phyloP scores from a whole-genome alignment of 2,888 invertebrate genomes.

The Drosophila barbarae region DNA sequence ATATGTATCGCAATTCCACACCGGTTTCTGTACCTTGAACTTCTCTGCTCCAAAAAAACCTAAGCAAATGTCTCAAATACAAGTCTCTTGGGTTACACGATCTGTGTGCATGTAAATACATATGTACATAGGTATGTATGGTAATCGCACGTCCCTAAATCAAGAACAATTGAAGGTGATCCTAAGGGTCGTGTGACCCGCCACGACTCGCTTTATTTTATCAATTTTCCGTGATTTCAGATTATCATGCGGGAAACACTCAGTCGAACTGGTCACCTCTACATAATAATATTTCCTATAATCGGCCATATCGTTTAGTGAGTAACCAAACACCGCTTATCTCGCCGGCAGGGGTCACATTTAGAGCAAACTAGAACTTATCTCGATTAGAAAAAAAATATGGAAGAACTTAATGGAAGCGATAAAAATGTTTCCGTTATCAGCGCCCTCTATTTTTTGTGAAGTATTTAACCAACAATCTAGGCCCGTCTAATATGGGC shows the following conservation, averaged over 20 bases:
- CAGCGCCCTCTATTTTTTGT: conserved; percentile 8
- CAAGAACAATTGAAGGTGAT: conserved; percentile 47
- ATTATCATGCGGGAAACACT: conserved; percentile 35
- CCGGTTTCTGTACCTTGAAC: conserved; percentile 33
- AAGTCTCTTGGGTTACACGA: conserved; percentile 19
- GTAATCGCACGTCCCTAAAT: conserved; percentile 6
- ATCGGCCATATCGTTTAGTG: conserved; percentile 33
- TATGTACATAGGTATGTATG: not conserved
- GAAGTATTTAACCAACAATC: conserved; percentile 16
- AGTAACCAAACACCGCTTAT: conserved; percentile 29
- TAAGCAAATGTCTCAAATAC: conserved; percentile 5
- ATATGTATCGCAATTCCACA: conserved; percentile 4
- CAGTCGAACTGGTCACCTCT: conserved; percentile 45
- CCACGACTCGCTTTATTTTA: conserved; percentile 23
- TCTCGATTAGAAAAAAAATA: conserved; percentile 11
- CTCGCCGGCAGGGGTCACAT: conserved; percentile 42
- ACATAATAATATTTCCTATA: conserved; percentile 3
- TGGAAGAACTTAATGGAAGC: conserved; percentile 17
- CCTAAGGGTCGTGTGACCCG: conserved; percentile 23
- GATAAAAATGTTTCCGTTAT: conserved; percentile 36
- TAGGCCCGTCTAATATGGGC: conserved; percentile 18
- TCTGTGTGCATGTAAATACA: not conserved
- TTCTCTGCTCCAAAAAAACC: conserved; percentile 9
- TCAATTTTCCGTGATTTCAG: conserved; percentile 40
- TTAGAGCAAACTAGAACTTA: conserved; percentile 35